phyloP scores from a whole-genome alignment of 2,113 vertebrate species.

The Eublepharis macularius region DNA sequence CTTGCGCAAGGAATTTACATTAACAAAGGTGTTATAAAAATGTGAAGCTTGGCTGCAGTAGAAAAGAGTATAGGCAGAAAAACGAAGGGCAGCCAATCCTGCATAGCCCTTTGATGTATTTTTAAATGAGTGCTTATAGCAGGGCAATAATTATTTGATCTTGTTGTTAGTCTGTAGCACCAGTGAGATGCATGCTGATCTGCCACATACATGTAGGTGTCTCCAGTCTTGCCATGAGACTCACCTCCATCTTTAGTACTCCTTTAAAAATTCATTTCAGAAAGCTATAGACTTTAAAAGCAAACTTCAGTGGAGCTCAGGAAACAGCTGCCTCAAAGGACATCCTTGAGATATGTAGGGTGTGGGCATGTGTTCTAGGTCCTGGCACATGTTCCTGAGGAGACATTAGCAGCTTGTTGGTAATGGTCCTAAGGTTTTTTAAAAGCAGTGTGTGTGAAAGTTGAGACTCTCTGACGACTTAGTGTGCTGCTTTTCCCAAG shows the following conservation, averaged over 20 bases:
- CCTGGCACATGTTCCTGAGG: not conserved
- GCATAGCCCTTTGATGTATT: fast-evolving
- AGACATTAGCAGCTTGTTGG: not conserved
- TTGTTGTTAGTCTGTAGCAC: not conserved
- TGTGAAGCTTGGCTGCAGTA: not conserved
- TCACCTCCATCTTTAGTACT: not conserved
- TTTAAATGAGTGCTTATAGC: not conserved
- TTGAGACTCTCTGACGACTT: not conserved
- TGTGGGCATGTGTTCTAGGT: not conserved
- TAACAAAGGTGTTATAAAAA: not conserved
- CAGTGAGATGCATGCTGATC: not conserved
- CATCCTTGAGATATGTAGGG: not conserved
- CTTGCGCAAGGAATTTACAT: not conserved
- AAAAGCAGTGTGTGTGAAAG: not conserved
- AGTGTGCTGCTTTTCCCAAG: not conserved
- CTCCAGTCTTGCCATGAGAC: not conserved
- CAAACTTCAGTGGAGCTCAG: not conserved
- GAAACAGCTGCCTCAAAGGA: not conserved
- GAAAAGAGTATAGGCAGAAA: slow-evolving; percentile 25
- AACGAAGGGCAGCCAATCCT: slow-evolving; percentile 2
- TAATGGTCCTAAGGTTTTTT: not conserved
- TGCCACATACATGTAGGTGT: not conserved
- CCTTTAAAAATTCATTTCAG: not conserved
- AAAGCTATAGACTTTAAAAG: not conserved
- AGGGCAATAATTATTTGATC: not conserved